Conservation (phyloP, 2,888 invertebrate genomes). For the Agrochola lychnidis region DNA sequence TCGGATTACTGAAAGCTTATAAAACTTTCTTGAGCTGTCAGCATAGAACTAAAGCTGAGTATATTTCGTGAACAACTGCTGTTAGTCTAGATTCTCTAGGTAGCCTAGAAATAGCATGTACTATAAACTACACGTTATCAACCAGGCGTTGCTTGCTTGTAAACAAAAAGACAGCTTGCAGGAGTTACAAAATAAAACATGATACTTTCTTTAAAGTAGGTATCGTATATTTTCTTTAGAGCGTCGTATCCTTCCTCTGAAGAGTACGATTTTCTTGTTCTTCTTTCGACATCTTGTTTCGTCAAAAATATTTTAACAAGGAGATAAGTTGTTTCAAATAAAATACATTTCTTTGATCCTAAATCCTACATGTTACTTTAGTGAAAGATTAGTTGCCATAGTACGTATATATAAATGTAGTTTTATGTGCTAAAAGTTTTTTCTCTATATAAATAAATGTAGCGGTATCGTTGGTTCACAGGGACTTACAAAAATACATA, state of each 20-base stretch:
- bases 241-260: conserved; percentile 4
- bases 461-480: not conserved
- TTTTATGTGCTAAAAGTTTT: not conserved
- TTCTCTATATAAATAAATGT: not conserved
- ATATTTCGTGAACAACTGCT: conserved; percentile 24
- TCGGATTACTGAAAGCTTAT: conserved; percentile 39
- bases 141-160: conserved; percentile 5
- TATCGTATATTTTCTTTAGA: conserved; percentile 31
- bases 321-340: not conserved
- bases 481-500: not conserved
- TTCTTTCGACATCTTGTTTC: conserved; percentile 11
- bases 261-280: conserved; percentile 2
- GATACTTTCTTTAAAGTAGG: conserved; percentile 41
- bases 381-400: not conserved
- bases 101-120: conserved; percentile 5
- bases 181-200: conserved; percentile 37
- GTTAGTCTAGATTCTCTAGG: conserved; percentile 20
- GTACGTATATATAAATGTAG: not conserved
- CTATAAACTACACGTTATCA: conserved; percentile 20
- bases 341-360: conserved; percentile 2
- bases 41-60: conserved; percentile 24
- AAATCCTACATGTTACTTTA: not conserved
- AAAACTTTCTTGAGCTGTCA: conserved; percentile 45
- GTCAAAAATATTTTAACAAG: conserved; percentile 9
- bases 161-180: conserved; percentile 38